These are phyloP conservation scores for Lepidocyrtoides sp. DNA, from an alignment of 2,888 invertebrate species.

Conservation along the genomic window DNA sequence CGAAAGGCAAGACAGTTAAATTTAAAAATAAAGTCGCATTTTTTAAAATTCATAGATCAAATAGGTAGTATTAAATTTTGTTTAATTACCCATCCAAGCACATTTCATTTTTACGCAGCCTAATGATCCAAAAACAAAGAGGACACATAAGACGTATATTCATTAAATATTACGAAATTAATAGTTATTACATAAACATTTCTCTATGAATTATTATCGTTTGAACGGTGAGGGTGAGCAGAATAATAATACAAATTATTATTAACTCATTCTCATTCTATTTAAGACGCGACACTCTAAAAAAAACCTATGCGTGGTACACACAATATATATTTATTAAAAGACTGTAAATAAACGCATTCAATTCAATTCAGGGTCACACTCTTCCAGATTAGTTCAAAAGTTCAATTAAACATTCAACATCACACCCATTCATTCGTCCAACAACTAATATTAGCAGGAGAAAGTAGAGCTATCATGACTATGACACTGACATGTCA, in stretches of 20 bases:
- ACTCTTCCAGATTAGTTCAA: constrained; percentile 51
- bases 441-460: constrained; percentile 22
- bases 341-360: constrained; percentile 31
- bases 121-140: constrained; percentile 82
- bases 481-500: neutral
- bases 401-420: constrained; percentile 34
- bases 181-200: constrained; percentile 43
- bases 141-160: constrained; percentile 70
- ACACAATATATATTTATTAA: neutral
- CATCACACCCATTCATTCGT: constrained; percentile 46
- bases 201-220: constrained; percentile 34
- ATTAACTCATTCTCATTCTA: constrained; percentile 36
- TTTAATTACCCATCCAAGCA: constrained; percentile 84
- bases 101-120: constrained; percentile 85
- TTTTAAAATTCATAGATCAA: constrained; percentile 30
- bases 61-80: constrained; percentile 65
- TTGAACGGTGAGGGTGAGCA: constrained; percentile 27
- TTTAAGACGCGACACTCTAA: constrained; percentile 37
- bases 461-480: neutral
- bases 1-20: constrained; percentile 44
- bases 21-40: constrained; percentile 18
- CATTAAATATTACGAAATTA: constrained; percentile 19
- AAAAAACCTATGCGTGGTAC: constrained; percentile 42
- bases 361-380: constrained; percentile 43
- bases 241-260: neutral